phyloP scores from a whole-genome alignment of 2,888 invertebrate genomes.

The Malthinus seriepunctatus region DNA sequence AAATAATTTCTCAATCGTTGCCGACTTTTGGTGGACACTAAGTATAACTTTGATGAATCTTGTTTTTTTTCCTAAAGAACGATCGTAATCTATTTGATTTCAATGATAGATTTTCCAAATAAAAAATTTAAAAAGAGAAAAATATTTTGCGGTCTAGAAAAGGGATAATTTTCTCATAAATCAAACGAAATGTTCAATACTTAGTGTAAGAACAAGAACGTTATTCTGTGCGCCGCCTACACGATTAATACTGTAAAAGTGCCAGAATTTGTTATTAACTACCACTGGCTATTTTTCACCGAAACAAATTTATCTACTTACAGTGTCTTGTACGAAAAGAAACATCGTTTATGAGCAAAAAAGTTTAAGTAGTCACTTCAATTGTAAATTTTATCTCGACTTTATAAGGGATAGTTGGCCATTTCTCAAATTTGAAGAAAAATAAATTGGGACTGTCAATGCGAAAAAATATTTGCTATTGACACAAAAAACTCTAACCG shows the following conservation, averaged over 20 bases:
- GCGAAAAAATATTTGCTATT: too few species aligned
- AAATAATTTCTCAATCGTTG: too few species aligned
- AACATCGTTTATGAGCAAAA: slow-evolving; percentile 1
- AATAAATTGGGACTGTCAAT: too few species aligned
- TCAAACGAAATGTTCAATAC: slow-evolving; percentile 7
- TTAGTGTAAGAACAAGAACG: slow-evolving; percentile 7
- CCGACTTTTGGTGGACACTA: too few species aligned
- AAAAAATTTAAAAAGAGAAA: background rate
- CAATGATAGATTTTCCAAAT: too few species aligned
- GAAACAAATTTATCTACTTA: slow-evolving; percentile 14
- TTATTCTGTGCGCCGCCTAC: slow-evolving; percentile 6
- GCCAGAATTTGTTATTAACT: slow-evolving; percentile 17
- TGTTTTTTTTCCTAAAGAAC: too few species aligned
- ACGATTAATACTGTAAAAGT: slow-evolving; percentile 12
- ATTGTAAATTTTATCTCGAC: too few species aligned
- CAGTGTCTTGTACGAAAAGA: slow-evolving; percentile 6
- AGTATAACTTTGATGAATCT: too few species aligned
- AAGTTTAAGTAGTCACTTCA: background rate
- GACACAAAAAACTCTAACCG: too few species aligned
- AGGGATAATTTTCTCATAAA: slow-evolving; percentile 13
- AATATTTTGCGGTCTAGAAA: slow-evolving; percentile 2
- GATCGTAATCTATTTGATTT: too few species aligned
- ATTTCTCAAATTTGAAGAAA: too few species aligned
- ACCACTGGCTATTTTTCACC: slow-evolving; percentile 11
- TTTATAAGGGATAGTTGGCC: too few species aligned